Evolutionary conservation across 2,113 vertebrate genomes (phyloP).

Genomic region (Pseudois nayaur): DNA sequence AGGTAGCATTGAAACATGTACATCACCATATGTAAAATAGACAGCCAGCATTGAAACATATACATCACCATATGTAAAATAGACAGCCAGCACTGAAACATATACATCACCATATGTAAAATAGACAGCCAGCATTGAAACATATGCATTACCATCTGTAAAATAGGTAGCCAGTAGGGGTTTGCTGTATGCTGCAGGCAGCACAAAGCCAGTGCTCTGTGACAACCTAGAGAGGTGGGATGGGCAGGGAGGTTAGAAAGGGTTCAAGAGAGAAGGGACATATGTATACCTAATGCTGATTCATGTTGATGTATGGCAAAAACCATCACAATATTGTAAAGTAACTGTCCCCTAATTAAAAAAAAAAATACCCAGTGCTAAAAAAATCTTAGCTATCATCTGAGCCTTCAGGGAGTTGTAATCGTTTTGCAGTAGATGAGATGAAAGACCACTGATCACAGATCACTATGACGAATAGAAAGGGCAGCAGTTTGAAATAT

Average conservation of each 20-base stretch:
- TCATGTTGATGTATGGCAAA: background rate
- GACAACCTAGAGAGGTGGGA: background rate
- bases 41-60: background rate
- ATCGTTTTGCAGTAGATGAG: background rate
- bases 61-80: background rate
- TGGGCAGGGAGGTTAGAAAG: background rate
- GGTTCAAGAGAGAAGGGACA: background rate
- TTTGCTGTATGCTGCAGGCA: background rate
- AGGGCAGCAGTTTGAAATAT: background rate
- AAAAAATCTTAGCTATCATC: background rate
- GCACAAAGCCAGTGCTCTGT: background rate
- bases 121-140: rapidly evolving
- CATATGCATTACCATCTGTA: rapidly evolving
- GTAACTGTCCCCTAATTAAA: background rate
- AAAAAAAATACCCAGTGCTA: background rate
- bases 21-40: background rate
- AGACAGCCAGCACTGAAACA: background rate
- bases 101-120: background rate
- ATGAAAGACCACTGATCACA: background rate
- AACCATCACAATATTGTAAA: background rate
- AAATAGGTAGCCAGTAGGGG: background rate
- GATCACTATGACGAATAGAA: background rate
- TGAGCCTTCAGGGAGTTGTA: background rate
- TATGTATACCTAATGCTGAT: background rate
- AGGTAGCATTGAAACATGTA: background rate